Percentiles rank a stretch among this genome's conserved stretches.
Conservation (phyloP, 2,797 vertebrate genomes). For the Menidia menidia region DNA sequence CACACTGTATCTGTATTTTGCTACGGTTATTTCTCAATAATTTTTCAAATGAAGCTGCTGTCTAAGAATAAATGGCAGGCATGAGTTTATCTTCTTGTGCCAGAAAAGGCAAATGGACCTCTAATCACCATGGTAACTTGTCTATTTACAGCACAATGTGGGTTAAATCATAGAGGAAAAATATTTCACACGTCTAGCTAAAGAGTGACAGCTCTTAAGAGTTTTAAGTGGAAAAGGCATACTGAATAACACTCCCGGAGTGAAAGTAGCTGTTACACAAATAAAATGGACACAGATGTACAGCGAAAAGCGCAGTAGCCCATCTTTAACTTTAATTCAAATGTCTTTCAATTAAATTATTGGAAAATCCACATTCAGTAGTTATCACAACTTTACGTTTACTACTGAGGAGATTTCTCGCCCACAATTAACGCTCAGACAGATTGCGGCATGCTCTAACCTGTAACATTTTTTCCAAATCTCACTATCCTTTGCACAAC, state of each 20-base stretch:
- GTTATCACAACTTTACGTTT: neutral
- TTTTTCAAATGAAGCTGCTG: conserved; percentile 16
- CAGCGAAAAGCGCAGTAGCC: neutral
- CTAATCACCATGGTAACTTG: conserved; percentile 65
- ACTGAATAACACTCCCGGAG: neutral
- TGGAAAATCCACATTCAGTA: conserved; percentile 1
- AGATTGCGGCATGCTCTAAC: conserved; percentile 55
- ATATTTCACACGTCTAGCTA: conserved; percentile 25
- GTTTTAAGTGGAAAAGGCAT: neutral
- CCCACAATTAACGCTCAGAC: neutral
- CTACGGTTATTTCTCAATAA: neutral
- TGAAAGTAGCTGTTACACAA: conserved; percentile 5
- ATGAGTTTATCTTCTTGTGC: conserved; percentile 26
- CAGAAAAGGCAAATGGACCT: conserved; percentile 32
- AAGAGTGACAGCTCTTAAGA: conserved; percentile 15
- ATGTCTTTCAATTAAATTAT: neutral
- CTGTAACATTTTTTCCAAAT: conserved; percentile 39
- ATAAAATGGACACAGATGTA: conserved; percentile 7
- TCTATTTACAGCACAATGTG: conserved; percentile 68
- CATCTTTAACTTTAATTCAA: neutral
- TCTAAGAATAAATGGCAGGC: conserved; percentile 36
- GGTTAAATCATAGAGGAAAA: conserved; percentile 40
- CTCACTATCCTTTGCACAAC: conserved; percentile 41
- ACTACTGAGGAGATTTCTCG: conserved; percentile 1
- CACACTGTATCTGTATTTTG: conserved; percentile 1